Conservation (phyloP, 2,888 invertebrate species). For the Amphipoea oculea region DNA sequence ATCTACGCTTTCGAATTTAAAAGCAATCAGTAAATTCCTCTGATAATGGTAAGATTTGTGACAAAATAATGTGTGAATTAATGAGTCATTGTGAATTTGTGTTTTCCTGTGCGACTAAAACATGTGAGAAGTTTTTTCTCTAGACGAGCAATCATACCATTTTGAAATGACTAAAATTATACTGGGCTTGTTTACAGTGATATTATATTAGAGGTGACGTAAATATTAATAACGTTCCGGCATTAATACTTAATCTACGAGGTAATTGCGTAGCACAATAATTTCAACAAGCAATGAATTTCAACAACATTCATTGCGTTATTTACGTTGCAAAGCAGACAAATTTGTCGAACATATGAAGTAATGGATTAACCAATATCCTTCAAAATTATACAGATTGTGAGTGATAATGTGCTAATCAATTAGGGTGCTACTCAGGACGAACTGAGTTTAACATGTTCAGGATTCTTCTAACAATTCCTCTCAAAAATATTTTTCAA, state of each 20-base stretch:
- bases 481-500: too few species aligned
- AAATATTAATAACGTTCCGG: background rate
- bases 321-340: too few species aligned
- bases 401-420: background rate
- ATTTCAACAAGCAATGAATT: too few species aligned
- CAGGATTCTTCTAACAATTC: background rate
- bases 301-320: too few species aligned
- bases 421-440: background rate
- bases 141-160: background rate
- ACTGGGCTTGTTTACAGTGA: too few species aligned
- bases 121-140: background rate
- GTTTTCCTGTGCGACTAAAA: background rate
- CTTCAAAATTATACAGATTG: too few species aligned
- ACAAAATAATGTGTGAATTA: background rate
- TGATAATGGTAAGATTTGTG: conserved; percentile 19
- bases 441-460: background rate
- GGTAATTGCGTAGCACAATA: too few species aligned
- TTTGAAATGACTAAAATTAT: background rate
- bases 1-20: background rate
- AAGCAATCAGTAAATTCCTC: background rate
- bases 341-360: too few species aligned
- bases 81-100: background rate
- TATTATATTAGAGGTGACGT: background rate
- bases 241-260: background rate
- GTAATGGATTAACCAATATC: too few species aligned